Evolutionary conservation across 2,888 invertebrate genomes (phyloP).

Genomic region (Ethmia dodecea): DNA sequence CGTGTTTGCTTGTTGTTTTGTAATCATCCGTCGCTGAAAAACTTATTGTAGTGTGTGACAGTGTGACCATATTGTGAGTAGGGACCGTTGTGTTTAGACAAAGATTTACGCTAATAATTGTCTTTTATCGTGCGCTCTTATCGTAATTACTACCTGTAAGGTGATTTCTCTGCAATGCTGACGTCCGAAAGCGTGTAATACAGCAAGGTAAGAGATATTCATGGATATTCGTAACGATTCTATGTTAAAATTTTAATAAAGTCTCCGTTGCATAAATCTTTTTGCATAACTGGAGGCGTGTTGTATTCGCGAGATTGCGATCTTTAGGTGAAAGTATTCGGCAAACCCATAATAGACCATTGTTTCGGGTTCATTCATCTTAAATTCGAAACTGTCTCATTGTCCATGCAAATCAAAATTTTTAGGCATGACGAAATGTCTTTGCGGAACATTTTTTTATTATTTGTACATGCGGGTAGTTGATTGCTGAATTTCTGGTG

Average conservation of each 20-base stretch:
- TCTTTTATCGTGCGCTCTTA: conserved; percentile 41
- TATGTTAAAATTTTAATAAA: conserved; percentile 24
- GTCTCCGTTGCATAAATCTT: conserved; percentile 7
- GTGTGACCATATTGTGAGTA: conserved; percentile 43
- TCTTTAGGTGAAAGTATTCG: conserved; percentile 37
- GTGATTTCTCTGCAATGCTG: conserved; percentile 45
- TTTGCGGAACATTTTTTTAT: too few relatives aligned
- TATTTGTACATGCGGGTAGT: too few relatives aligned
- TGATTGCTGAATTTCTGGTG: too few relatives aligned
- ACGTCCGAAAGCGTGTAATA: conserved; percentile 37
- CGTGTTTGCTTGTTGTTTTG: conserved; percentile 20
- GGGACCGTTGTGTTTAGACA: conserved; percentile 32
- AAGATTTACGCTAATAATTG: conserved; percentile 42
- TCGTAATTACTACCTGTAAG: conserved; percentile 38
- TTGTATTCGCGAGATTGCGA: conserved; percentile 27
- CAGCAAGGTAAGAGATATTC: conserved; percentile 38
- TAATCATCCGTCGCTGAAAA: conserved; percentile 29
- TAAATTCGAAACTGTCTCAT: conserved; percentile 1
- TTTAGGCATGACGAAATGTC: not conserved
- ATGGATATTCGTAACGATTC: conserved; percentile 19
- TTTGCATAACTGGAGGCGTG: conserved; percentile 15
- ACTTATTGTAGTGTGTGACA: conserved; percentile 32
- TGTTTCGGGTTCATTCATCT: conserved; percentile 6
- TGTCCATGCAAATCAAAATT: not conserved
- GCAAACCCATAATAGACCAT: conserved; percentile 6